Evolutionary conservation across 2,888 invertebrate species (phyloP).

Genomic region (Hydrotaea cyrtoneurina): DNA sequence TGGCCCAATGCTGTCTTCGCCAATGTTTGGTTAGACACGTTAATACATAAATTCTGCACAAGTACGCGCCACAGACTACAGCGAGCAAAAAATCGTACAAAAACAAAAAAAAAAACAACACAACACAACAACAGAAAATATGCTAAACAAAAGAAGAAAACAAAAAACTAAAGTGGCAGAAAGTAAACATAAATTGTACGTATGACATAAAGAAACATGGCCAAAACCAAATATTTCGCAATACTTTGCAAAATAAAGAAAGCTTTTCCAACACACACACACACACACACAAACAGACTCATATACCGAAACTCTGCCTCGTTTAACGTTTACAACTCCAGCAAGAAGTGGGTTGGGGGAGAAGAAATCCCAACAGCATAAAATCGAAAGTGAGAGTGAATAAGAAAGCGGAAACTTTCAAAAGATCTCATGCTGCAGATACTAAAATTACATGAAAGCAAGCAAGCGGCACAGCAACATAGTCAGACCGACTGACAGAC

Average conservation of each 20-base stretch:
- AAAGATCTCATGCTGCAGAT: constrained; percentile 61
- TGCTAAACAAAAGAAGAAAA: constrained; percentile 25
- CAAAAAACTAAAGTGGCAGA: constrained; percentile 19
- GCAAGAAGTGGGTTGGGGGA: neutral
- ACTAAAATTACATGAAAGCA: constrained; percentile 63
- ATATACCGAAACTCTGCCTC: neutral
- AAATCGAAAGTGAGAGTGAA: constrained; percentile 80
- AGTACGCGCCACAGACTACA: constrained; percentile 4
- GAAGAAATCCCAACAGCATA: constrained; percentile 44
- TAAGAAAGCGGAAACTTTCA: constrained; percentile 80
- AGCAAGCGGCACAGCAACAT: neutral
- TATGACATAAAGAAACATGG: constrained; percentile 49
- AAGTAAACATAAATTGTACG: constrained; percentile 43
- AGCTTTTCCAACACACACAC: constrained; percentile 59
- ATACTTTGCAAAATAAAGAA: constrained; percentile 73
- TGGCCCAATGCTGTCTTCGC: neutral
- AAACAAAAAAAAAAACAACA: neutral
- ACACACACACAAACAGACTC: constrained; percentile 2
- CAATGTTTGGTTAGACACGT: constrained; percentile 31
- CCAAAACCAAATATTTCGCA: constrained; percentile 75
- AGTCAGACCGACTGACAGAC: constrained; percentile 27
- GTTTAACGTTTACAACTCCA: neutral
- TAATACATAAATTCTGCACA: constrained; percentile 34
- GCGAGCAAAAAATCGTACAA: neutral
- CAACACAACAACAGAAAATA: constrained; percentile 30